phyloP scores from a whole-genome alignment of 2,888 invertebrate species.

The Philereme vetulata region DNA sequence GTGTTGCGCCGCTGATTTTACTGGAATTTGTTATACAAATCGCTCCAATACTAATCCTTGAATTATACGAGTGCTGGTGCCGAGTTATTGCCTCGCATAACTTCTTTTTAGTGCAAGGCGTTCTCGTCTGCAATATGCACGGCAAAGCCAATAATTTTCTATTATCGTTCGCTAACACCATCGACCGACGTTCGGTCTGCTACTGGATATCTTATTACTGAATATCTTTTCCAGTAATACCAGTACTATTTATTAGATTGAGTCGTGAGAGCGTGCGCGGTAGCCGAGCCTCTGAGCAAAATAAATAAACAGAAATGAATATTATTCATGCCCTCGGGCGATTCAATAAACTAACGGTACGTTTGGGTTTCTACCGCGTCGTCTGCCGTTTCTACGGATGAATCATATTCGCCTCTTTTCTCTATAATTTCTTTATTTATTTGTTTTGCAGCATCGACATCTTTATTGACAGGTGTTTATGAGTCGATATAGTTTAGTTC shows the following conservation, averaged over 20 bases:
- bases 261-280: constrained; percentile 76
- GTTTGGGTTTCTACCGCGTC: constrained; percentile 41
- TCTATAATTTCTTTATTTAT: constrained; percentile 28
- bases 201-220: constrained; percentile 75
- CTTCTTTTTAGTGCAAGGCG: constrained; percentile 32
- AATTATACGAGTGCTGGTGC: constrained; percentile 15
- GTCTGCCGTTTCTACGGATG: constrained; percentile 21
- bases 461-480: constrained; percentile 25
- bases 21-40: constrained; percentile 53
- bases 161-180: constrained; percentile 62
- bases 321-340: constrained; percentile 46
- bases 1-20: constrained; percentile 53
- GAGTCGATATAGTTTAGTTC: constrained; percentile 20
- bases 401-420: constrained; percentile 26
- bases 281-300: constrained; percentile 62
- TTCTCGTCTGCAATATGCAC: constrained; percentile 39
- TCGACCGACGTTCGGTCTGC: constrained; percentile 61
- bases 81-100: constrained; percentile 29
- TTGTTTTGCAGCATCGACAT: constrained; percentile 25
- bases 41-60: constrained; percentile 38
- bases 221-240: constrained; percentile 70
- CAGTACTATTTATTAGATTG: constrained; percentile 79
- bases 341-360: constrained; percentile 57
- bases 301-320: constrained; percentile 72
- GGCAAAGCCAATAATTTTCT: constrained; percentile 62